Base-by-base conservation (phyloP, 2,888 invertebrate genomes). In the Yponomeuta sedellus region DNA sequence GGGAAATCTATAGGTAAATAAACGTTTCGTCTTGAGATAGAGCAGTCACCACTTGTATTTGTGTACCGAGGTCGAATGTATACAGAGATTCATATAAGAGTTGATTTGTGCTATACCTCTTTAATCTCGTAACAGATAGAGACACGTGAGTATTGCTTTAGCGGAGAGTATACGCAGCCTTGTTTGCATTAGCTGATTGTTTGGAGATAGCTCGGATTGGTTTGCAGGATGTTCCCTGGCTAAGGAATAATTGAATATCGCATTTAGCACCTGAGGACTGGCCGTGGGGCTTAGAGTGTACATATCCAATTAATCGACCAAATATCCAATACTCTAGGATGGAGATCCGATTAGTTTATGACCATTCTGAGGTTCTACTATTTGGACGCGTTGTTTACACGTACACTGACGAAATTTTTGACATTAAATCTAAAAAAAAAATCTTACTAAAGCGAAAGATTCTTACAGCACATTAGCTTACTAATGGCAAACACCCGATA, bases 181-280 rank as follows among this genome's bases (percentile, higher is more conserved):
- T 78, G 79, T 81, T 82, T 82, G 74, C 78, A 78, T 81, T 78
- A 77, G 71, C 73, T 80, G 82, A 83, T 84, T 85, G 83, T 83
- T 83, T 76, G 77, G 73, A 75, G 75, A 77, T 77, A 75, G 77
- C 77, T 70, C 73, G 22, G 73, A 77, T 80, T 74, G 80, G 75
- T 74, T 74, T 74, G 61, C 63, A 67, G 71, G 69, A 64, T 58
- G 61, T 59, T 77, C 77, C 74, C 70, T 68, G 68, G 72, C 73
- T 70, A 67, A 63, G 66, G 72, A 77, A 79, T 84, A 80, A 86
- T 85, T 80, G 79, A 83, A 83, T 81, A 80, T 77, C 73, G 70
- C 72, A 72, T 70, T 74, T 71, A 76, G 73, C 77, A 76, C 76
- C 77, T 75, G 74, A 73, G 77, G 71, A 74, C 68, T 70, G 56